phyloP scores from a whole-genome alignment of 2,888 invertebrate genomes.

The Drosophila greeni region DNA sequence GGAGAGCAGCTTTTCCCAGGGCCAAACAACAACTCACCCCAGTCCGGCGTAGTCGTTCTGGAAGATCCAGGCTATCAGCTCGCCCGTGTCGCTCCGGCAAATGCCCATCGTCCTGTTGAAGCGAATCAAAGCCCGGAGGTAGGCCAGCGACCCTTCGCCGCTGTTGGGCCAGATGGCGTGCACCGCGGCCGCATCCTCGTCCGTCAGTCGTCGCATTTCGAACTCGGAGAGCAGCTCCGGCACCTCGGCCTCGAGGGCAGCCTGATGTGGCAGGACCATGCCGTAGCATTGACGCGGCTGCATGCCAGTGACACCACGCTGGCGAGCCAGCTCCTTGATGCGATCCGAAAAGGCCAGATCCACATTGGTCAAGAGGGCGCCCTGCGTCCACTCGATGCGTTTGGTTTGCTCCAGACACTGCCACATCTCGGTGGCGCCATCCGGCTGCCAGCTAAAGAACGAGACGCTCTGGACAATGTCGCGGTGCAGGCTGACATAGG shows the following conservation, averaged over 20 bases:
- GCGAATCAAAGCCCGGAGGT: constrained; percentile 64
- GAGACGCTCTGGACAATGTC: constrained; percentile 73
- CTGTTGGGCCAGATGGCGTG: constrained; percentile 71
- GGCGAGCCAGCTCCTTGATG: constrained; percentile 55
- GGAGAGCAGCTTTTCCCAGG: background rate
- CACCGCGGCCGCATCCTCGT: constrained; percentile 60
- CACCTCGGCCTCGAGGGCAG: constrained; percentile 44
- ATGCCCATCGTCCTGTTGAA: constrained; percentile 67
- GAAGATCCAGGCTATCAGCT: constrained; percentile 73
- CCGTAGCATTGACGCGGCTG: constrained; percentile 65
- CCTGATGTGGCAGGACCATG: constrained; percentile 52
- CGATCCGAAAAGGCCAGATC: constrained; percentile 47
- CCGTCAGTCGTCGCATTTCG: constrained; percentile 48
- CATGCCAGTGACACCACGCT: constrained; percentile 47
- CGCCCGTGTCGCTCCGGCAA: constrained; percentile 57
- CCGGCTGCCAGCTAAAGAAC: constrained; percentile 70
- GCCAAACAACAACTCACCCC: constrained; percentile 52
- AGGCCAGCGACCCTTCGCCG: constrained; percentile 68
- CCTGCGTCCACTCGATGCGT: constrained; percentile 66
- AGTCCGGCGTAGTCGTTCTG: constrained; percentile 76
- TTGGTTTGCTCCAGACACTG: constrained; percentile 67
- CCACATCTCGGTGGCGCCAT: constrained; percentile 54
- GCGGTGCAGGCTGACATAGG: constrained; percentile 72
- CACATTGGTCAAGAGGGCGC: constrained; percentile 72
- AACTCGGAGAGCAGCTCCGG: constrained; percentile 65